A percentile compares a stretch with the other conserved stretches of the same genome.
phyloP scores from a whole-genome alignment of 2,888 invertebrate species.

The Hedya salicella region DNA sequence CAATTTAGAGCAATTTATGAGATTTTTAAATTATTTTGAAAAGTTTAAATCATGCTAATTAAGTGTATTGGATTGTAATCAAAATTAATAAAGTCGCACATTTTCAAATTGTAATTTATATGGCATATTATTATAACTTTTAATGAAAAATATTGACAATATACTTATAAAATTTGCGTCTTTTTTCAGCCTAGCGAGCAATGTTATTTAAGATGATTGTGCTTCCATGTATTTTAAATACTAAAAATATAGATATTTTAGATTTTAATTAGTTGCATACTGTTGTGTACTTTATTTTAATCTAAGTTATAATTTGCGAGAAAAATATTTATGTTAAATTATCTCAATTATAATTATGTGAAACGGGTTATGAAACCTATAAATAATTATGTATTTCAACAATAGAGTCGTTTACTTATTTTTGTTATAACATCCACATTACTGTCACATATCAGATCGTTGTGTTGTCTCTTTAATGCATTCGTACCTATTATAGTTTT shows the following conservation, averaged over 20 bases:
- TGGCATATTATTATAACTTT: not conserved
- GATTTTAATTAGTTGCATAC: conserved; percentile 47
- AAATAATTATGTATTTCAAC: not conserved
- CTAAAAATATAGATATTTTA: conserved; percentile 40
- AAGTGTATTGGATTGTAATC: conserved; percentile 1
- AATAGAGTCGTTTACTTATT: not conserved
- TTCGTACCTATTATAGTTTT: conserved; percentile 9
- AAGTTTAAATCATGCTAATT: not conserved
- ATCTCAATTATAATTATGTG: conserved; percentile 38
- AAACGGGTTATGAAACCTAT: not conserved
- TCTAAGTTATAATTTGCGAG: conserved; percentile 32
- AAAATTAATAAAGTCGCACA: conserved; percentile 4
- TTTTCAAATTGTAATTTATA: conserved; percentile 15
- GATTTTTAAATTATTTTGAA: conserved; percentile 11
- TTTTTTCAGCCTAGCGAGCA: conserved; percentile 45
- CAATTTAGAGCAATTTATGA: conserved; percentile 31
- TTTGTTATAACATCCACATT: not conserved
- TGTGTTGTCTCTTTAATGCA: conserved; percentile 21
- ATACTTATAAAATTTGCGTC: conserved; percentile 29
- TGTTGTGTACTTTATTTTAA: conserved; percentile 46
- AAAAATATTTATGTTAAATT: conserved; percentile 37
- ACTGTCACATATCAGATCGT: conserved; percentile 35
- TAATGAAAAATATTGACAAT: conserved; percentile 32
- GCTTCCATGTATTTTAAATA: conserved; percentile 55
- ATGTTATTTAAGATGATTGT: conserved; percentile 51